phyloP scores from a whole-genome alignment of 2,113 vertebrate species.

The Jaculus jaculus region DNA sequence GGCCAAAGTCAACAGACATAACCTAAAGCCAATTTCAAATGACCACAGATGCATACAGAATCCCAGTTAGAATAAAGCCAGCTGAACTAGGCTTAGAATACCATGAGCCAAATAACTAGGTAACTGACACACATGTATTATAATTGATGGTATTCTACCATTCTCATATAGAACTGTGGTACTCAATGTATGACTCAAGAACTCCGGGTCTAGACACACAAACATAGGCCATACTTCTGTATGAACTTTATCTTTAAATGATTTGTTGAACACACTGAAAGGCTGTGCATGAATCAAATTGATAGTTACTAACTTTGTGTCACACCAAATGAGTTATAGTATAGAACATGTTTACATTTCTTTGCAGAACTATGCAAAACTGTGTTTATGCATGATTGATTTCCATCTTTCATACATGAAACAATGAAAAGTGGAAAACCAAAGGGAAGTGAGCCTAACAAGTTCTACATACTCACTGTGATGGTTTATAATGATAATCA shows the following conservation, averaged over 20 bases:
- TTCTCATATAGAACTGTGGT: background rate
- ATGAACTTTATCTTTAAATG: background rate
- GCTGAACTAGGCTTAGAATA: background rate
- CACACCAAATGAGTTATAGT: background rate
- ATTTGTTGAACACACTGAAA: background rate
- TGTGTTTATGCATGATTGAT: background rate
- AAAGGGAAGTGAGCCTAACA: background rate
- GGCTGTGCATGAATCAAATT: background rate
- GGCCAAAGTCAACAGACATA: background rate
- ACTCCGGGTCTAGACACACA: background rate
- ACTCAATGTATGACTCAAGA: background rate
- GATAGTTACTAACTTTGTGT: background rate
- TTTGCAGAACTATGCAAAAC: background rate
- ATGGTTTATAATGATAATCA: no score
- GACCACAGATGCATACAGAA: background rate
- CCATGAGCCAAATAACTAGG: background rate
- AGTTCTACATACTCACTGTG: background rate
- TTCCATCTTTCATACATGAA: background rate
- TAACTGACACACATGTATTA: background rate
- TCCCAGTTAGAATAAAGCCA: background rate
- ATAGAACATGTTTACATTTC: constrained; percentile 4
- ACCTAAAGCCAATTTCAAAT: background rate
- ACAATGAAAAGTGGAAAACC: background rate
- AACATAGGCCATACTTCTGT: background rate
- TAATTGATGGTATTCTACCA: background rate